Conservation (phyloP, 2,113 vertebrate species). For the Prunella himalayana region DNA sequence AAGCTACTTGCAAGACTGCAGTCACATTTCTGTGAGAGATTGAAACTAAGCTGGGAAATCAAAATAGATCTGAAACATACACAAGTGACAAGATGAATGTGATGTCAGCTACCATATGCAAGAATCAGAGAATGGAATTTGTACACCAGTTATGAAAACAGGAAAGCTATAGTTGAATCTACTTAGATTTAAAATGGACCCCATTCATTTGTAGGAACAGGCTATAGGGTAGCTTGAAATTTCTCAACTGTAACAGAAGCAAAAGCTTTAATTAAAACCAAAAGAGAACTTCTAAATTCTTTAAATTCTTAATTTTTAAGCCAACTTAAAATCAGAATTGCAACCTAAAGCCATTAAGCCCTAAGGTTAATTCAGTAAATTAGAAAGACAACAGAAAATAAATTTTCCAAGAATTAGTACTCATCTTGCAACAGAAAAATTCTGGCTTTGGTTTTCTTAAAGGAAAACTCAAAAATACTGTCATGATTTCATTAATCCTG, state of each 20-base stretch:
- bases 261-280: background rate
- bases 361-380: background rate
- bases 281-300: background rate
- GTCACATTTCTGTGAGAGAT: background rate
- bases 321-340: background rate
- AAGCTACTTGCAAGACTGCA: background rate
- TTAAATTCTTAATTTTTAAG: background rate
- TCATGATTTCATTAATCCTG: background rate
- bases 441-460: background rate
- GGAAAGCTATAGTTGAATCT: background rate
- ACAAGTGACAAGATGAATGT: background rate
- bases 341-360: background rate
- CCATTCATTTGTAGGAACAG: background rate
- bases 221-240: background rate
- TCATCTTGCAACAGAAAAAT: background rate
- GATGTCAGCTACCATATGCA: background rate
- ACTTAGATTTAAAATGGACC: background rate
- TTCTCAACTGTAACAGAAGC: background rate
- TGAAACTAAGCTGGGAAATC: background rate
- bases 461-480: background rate
- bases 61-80: background rate
- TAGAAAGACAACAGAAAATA: background rate
- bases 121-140: background rate
- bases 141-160: background rate
- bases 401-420: background rate